Evolutionary conservation across 2,797 vertebrate species (phyloP).

Genomic region (Chelon labrosus): DNA sequence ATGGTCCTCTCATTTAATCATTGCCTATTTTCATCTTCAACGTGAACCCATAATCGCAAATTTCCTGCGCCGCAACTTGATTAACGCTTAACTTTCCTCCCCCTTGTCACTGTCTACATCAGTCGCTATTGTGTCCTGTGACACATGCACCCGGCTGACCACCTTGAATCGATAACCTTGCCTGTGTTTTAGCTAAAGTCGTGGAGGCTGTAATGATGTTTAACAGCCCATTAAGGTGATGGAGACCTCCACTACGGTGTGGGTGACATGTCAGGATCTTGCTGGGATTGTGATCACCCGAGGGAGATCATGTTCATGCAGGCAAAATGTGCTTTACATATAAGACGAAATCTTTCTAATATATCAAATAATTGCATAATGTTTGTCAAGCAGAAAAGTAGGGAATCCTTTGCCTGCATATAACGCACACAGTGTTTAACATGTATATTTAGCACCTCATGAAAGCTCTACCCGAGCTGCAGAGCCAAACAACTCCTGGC

Average conservation of each 20-base stretch:
- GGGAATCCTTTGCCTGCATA: conserved; percentile 4
- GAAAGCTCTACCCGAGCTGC: conserved; percentile 10
- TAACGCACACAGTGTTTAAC: background rate
- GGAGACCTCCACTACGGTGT: conserved; percentile 53
- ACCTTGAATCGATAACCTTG: conserved; percentile 72
- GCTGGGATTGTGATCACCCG: conserved; percentile 26
- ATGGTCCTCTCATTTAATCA: conserved; percentile 33
- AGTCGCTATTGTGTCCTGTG: conserved; percentile 43
- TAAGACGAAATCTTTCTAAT: background rate
- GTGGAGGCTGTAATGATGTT: conserved; percentile 61
- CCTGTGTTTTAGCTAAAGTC: conserved; percentile 69
- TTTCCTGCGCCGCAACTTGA: conserved; percentile 32
- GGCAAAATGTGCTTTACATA: background rate
- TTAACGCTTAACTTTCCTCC: conserved; percentile 34
- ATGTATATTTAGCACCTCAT: conserved; percentile 29
- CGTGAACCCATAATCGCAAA: conserved; percentile 13
- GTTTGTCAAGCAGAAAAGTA: background rate
- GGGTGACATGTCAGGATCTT: conserved; percentile 53
- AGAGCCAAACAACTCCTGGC: conserved; percentile 35
- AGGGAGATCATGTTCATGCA: conserved; percentile 32
- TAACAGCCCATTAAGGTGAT: conserved; percentile 77
- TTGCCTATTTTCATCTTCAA: conserved; percentile 34
- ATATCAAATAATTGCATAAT: background rate
- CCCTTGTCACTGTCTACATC: conserved; percentile 40
- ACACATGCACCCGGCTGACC: background rate